Base-by-base conservation (phyloP, 1,140 invertebrate genomes). In the Brachionus paranguensis region DNA sequence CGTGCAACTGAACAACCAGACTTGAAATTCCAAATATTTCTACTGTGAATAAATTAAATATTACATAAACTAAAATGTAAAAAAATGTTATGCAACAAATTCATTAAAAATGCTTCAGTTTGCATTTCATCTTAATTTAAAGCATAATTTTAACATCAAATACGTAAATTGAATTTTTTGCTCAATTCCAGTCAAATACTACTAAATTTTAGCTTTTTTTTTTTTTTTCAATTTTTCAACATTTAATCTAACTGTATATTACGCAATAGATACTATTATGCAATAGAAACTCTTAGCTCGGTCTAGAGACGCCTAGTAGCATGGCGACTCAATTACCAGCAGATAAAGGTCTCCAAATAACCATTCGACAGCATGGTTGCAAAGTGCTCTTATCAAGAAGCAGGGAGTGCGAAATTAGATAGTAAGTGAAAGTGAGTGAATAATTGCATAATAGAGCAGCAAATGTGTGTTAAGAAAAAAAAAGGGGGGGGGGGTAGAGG, bases 21-120 rank as follows among this genome's bases (percentile, higher is more conserved):
- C 45, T 11, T 29, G 27, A 64, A 24, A 24, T 20, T 20, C 10
- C 55, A n/a, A 64, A 20, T 17, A 17, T n/a, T 2, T 68, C 33
- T 33, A 12, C 27, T 33, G 14, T 17, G 33, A 68, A 68, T 72
- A 17, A 14, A 72, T 43, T 17, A 72, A 20, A 20, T 72, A 14
- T 43, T 20, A 72, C 68, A 41, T 20, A 41, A 72, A 11, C 33
- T 43, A n/a, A 24, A 72, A 20, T 43, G 37, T 41, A 20, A 43
- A 72, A 43, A 72, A 72, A 72, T 72, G 68, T 72, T 72, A 72
- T 72, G 68, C 68, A 72, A 72, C 37, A 72, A 72, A 41, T 72
- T 72, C 17, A 72, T 43, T 72, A 45, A 72, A 43, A 43, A 72
- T 43, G 41, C 17, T 20, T 72, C 5, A 43, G 37, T 72, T 72